Conservation (phyloP, 2,113 vertebrate genomes). For the Equus quagga region DNA sequence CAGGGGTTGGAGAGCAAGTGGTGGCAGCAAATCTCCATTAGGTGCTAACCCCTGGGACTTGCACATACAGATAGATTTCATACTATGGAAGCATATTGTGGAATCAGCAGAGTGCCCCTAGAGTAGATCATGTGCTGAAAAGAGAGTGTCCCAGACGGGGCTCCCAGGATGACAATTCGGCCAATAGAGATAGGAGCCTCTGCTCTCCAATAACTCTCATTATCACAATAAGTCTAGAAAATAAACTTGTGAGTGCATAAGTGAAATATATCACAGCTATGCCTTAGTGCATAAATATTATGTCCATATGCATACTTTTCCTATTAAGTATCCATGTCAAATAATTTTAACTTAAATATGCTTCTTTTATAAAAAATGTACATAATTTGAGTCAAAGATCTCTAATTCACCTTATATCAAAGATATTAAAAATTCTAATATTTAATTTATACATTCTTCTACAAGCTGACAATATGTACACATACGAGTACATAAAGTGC, state of each 20-base stretch:
- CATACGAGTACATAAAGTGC: neutral
- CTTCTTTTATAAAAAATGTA: neutral
- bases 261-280: neutral
- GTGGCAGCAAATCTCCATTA: too few species aligned
- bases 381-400: neutral
- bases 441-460: neutral
- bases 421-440: neutral
- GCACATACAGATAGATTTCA: neutral
- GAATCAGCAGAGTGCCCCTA: neutral
- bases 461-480: neutral
- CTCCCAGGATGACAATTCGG: neutral
- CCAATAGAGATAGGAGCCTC: neutral
- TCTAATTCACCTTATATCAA: neutral
- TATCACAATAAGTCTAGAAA: neutral
- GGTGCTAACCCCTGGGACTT: neutral
- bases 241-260: neutral
- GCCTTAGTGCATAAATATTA: neutral
- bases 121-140: neutral
- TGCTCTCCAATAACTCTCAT: neutral
- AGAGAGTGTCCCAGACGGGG: fast-evolving
- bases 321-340: neutral
- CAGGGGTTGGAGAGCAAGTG: neutral
- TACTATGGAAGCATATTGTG: too few species aligned
- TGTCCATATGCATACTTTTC: neutral
- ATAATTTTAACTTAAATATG: neutral